These are phyloP conservation scores for Tenthredo livida DNA, from an alignment of 2,888 invertebrate species.

Conservation along the genomic window DNA sequence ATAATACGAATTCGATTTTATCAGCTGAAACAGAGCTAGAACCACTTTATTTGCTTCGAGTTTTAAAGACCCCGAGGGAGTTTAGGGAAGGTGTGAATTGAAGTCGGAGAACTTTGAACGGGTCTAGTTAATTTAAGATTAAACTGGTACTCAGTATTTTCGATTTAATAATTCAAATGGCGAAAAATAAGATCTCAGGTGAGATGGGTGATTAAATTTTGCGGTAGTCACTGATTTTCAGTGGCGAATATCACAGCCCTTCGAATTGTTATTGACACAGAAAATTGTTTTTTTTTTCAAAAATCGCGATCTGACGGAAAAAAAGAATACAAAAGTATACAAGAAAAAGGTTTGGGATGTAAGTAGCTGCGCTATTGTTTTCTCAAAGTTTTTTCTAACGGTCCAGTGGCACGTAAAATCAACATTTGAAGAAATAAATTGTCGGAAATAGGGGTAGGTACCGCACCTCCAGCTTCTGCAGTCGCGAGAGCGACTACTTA, in stretches of 20 bases:
- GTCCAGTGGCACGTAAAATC: conserved; percentile 41
- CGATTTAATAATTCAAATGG: conserved; percentile 3
- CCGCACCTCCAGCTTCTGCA: not conserved
- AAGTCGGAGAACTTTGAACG: not conserved
- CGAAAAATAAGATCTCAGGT: no score
- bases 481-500: not conserved
- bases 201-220: not conserved
- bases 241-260: not conserved
- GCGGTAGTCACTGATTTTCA: not conserved
- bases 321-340: not conserved
- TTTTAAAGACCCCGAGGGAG: not conserved
- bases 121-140: conserved; percentile 2
- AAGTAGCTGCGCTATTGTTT: conserved; percentile 14
- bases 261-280: not conserved
- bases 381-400: conserved; percentile 20
- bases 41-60: not conserved
- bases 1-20: not conserved
- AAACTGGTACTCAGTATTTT: not conserved
- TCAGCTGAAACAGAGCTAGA: not conserved
- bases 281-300: not conserved
- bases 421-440: conserved; percentile 48
- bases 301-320: not conserved
- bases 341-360: not conserved
- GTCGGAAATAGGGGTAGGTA: conserved; percentile 14
- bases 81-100: not conserved